phyloP scores from a whole-genome alignment of 2,888 invertebrate species.

The Nezara viridula region DNA sequence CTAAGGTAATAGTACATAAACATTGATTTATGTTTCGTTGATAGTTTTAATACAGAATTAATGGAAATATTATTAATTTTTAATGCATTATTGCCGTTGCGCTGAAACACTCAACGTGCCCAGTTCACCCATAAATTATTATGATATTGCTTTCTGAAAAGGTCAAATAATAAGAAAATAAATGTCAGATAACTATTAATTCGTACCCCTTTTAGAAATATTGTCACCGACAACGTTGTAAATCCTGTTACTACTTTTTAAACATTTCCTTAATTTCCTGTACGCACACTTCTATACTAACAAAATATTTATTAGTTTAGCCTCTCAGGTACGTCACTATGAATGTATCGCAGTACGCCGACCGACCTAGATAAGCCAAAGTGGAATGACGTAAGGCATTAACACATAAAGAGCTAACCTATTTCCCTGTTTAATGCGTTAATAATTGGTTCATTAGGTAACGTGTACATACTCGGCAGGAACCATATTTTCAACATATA shows the following conservation, averaged over 20 bases:
- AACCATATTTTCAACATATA: not conserved
- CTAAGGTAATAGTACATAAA: not conserved
- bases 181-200: not conserved
- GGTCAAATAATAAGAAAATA: not conserved
- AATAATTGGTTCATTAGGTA: conserved; percentile 10
- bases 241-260: not conserved
- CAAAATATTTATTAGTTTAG: not conserved
- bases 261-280: not conserved
- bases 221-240: not conserved
- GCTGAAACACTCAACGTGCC: not conserved
- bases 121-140: not conserved
- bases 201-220: not conserved
- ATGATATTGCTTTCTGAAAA: not conserved
- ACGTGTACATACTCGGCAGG: not conserved
- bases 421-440: conserved; percentile 5
- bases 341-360: not conserved
- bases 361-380: not conserved
- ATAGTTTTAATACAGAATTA: not conserved
- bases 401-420: conserved; percentile 27
- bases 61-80: not conserved
- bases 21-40: conserved; percentile 6
- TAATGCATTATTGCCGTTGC: not conserved
- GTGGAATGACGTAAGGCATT: conserved; percentile 21
- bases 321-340: not conserved
- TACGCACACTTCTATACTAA: too few species aligned